Evolutionary conservation across 2,888 invertebrate species (phyloP).

Genomic region (Diarsia dahlii): DNA sequence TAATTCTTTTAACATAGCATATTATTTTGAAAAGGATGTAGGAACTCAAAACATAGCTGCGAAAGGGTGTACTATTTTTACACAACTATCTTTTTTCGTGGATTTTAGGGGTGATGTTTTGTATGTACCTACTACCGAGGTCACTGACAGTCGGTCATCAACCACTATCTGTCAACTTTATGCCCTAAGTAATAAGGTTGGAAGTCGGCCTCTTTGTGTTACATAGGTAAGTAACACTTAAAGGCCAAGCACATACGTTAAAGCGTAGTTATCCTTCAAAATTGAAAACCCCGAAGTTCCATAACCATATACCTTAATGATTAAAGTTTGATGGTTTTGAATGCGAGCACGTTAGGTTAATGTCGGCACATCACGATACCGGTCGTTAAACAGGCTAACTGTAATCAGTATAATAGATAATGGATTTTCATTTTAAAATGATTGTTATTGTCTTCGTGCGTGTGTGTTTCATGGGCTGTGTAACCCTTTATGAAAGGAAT

Average conservation of each 20-base stretch:
- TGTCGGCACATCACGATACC: slow-evolving; percentile 51
- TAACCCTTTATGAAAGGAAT: background rate
- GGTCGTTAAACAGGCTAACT: slow-evolving; percentile 42
- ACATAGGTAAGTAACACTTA: background rate
- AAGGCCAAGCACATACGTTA: slow-evolving; percentile 5
- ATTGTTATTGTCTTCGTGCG: slow-evolving; percentile 45
- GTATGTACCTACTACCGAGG: too few relatives aligned
- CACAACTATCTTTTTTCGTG: too few relatives aligned
- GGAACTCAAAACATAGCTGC: too few relatives aligned
- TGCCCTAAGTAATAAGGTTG: too few relatives aligned
- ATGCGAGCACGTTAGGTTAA: slow-evolving; percentile 53
- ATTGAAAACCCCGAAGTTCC: slow-evolving; percentile 47
- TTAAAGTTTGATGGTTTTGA: slow-evolving; percentile 59
- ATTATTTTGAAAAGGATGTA: too few relatives aligned
- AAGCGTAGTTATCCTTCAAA: slow-evolving; percentile 38
- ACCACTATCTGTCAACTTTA: too few relatives aligned
- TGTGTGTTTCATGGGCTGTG: slow-evolving; percentile 13
- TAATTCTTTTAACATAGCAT: too few relatives aligned
- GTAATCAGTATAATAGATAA: slow-evolving; percentile 50
- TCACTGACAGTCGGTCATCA: too few relatives aligned
- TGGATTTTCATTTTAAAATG: slow-evolving; percentile 58
- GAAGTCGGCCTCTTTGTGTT: too few relatives aligned
- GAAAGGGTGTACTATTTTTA: too few relatives aligned
- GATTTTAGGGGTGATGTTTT: too few relatives aligned
- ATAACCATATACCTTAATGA: slow-evolving; percentile 57